These are phyloP conservation scores for Virgularia gustaviana DNA, from an alignment of 92 coral and sea anemone species.

Conservation along the genomic window DNA sequence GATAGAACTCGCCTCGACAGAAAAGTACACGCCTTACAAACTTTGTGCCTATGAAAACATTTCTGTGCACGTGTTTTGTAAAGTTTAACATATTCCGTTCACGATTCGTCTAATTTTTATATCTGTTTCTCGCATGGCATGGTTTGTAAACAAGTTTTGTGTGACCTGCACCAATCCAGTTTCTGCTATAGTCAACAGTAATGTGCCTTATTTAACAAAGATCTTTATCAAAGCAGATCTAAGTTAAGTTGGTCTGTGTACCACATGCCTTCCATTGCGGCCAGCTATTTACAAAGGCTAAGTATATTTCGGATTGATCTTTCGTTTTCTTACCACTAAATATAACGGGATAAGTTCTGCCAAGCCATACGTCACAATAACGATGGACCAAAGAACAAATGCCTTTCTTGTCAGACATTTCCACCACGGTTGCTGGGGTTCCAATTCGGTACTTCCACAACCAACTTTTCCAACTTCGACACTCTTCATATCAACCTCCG, in stretches of 20 bases:
- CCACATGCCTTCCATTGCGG: background rate
- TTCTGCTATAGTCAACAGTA: too few species aligned
- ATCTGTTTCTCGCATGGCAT: too few species aligned
- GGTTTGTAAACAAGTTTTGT: too few species aligned
- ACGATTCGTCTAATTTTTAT: too few species aligned
- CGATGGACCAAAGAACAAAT: background rate
- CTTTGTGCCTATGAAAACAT: too few species aligned
- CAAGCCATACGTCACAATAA: background rate
- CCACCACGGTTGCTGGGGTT: conserved; percentile 20
- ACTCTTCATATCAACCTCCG: background rate
- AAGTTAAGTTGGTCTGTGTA: background rate
- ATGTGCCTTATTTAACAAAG: too few species aligned
- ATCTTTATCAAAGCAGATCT: background rate
- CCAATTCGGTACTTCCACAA: background rate
- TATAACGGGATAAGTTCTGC: conserved; percentile 14
- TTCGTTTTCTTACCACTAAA: conserved; percentile 30
- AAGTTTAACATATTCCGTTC: too few species aligned
- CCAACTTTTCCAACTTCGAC: background rate
- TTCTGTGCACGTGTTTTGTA: too few species aligned
- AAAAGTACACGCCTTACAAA: too few species aligned
- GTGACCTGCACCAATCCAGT: too few species aligned
- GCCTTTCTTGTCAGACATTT: conserved; percentile 12
- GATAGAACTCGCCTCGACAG: too few species aligned
- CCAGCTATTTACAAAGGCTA: background rate
- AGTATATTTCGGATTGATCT: too few species aligned